These are phyloP conservation scores for Calameuta idolon DNA, from an alignment of 2,888 invertebrate species.

Conservation along the genomic window DNA sequence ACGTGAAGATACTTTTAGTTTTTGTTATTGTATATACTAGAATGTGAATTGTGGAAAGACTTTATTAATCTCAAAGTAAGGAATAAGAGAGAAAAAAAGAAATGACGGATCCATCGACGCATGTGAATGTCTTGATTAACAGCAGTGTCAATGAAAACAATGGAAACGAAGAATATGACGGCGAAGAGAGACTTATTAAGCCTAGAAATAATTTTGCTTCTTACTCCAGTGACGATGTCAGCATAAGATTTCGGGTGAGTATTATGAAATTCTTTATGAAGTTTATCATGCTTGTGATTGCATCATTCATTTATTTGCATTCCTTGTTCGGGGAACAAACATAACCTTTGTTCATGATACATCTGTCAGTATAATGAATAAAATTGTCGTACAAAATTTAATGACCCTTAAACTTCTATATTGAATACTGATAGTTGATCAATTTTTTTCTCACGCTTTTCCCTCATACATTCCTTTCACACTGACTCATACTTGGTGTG, in stretches of 20 bases:
- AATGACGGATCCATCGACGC: conserved; percentile 36
- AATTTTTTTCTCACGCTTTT: conserved; percentile 12
- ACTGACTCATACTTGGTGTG: neutral
- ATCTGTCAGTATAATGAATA: neutral
- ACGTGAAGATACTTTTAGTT: neutral
- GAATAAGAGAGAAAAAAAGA: neutral
- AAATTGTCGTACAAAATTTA: neutral
- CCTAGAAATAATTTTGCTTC: conserved; percentile 61
- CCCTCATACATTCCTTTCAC: neutral
- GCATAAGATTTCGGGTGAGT: conserved; percentile 56
- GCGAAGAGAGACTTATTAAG: conserved; percentile 41
- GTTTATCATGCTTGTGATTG: neutral
- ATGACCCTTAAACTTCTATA: neutral
- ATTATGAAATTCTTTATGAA: neutral
- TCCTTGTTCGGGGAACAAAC: neutral
- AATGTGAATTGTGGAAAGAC: neutral
- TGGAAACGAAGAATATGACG: conserved; percentile 12
- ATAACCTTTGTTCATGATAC: neutral
- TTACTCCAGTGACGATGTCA: conserved; percentile 49
- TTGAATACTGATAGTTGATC: neutral
- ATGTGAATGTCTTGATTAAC: conserved; percentile 40
- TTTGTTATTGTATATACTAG: neutral
- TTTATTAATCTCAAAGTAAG: conserved; percentile 1
- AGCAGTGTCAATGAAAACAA: neutral
- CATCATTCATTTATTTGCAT: neutral